Evolutionary conservation across 1,140 invertebrate genomes (phyloP), one percentile per base, ranked within the genome.

Genomic region (Neelides sp.): DNA sequence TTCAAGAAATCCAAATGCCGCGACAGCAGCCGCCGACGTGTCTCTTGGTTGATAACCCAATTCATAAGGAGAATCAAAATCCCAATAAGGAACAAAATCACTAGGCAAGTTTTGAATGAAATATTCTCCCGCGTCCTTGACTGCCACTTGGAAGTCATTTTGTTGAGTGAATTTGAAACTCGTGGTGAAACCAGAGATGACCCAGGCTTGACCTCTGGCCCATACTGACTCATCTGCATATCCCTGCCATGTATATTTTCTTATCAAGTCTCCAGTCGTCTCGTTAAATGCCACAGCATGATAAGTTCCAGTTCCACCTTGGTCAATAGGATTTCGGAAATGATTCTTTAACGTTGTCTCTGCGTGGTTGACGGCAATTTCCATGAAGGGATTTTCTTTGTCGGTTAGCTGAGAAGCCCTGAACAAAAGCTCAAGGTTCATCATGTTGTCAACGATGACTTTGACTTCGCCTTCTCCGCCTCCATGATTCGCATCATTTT

Each of bases 371-470:
- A 49, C 27, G 3, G 57, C 57, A 32, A 59, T 51, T 7, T 50
- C 23, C 4, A 8, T 8, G 24, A 50, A 59, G 0, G 28, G 46
- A n/a, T n/a, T n/a, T 24, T 40, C 0, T 39, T 59, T 50, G 20
- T 48, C 51, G 4, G 53, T 48, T 0, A 55, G 4, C 32, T 50
- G 19, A 20, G 20, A 19, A 3, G 57, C 57, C 17, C 22, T 37
- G 19, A 52, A 59, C 0, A 59, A 35, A 1, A 59, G 32, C 10
- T 59, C 50, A 4, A 59, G 37, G 30, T 59, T 59, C 58, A 56
- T 59, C 58, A 59, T 59, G 36, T 59, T 59, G 44, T 59, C 58
- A 5, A 45, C 44, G 30, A 59, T 59, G 5, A 59, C 58, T 35
- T 48, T 59, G 1, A 59, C 51, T 26, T 56, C 54, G 2, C 35